Evolutionary conservation across 2,888 invertebrate genomes (phyloP), one percentile per base, ranked within the genome.

Genomic region (Ptychoptera albimana): DNA sequence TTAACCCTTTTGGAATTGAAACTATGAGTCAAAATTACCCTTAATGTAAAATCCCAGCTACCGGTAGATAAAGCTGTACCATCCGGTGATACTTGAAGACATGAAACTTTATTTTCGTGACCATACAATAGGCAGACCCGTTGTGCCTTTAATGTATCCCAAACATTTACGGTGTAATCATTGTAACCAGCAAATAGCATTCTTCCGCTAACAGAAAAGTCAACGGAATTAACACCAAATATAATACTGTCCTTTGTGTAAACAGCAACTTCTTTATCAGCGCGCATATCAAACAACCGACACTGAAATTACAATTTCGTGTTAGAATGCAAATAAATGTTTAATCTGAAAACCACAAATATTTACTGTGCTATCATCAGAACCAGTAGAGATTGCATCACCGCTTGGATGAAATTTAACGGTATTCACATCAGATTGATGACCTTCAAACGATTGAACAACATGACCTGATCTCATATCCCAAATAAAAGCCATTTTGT

Each of bases 321-420:
- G 12, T 31, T 37, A 35, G 8, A 36, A 12, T 5, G 11, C 4
- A 36, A 36, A 13, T 12, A 12, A 9, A 9, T 16, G 16, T 10
- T 15, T 7, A 30, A 29, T 3, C 14, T 29, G 4, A 2, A 30
- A 11, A 29, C 41, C 12, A 29, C 2, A 10, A 34, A 29, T 38
- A 59, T 69, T 66, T 66, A 85, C 84, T 44, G 91, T 88, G 38
- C 91, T 85, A 72, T 98, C 98, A 67, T 99, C 98, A n/a, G 91
- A 89, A 15, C 96, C 98, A 16, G 96, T 91, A 40, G 92, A 96
- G 48, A 99, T 85, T 44, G 97, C 93, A 73, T 99, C 98, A 38
- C 98, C 98, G 60, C 93, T 91, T 5, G 98, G 98, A 74, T 98
- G 94, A 72, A 93, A 98, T 65, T 91, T 82, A 43, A 98, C 94